A percentile compares a stretch with the other conserved stretches of the same genome.
Evolutionary conservation across 2,113 vertebrate species (phyloP).

Genomic region (Motacilla alba): DNA sequence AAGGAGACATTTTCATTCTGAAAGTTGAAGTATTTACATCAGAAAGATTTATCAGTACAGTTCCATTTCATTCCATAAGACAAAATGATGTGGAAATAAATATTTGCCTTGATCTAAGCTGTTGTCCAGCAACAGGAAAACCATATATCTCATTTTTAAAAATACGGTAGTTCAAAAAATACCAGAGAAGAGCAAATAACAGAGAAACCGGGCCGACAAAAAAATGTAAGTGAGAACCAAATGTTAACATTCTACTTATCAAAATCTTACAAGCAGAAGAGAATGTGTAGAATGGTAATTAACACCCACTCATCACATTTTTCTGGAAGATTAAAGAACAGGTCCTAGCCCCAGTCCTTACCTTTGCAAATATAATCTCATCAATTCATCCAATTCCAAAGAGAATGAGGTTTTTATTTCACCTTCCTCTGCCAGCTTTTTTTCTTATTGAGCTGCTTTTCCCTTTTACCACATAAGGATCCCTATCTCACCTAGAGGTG

Average conservation of each 20-base stretch:
- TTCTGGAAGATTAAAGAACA: constrained; percentile 34
- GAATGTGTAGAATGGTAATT: constrained; percentile 22
- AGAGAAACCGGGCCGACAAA: not conserved
- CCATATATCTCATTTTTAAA: not conserved
- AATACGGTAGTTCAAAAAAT: not conserved
- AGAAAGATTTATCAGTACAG: not conserved
- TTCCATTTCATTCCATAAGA: not conserved
- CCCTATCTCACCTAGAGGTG: not conserved
- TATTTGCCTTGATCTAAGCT: not conserved
- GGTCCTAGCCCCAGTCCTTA: constrained; percentile 16
- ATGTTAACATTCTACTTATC: constrained; percentile 47
- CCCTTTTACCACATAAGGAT: not conserved
- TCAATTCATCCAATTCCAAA: constrained; percentile 37
- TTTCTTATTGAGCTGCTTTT: constrained; percentile 6
- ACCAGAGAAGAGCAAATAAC: not conserved
- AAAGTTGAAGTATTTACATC: not conserved
- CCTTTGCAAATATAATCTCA: constrained; percentile 38
- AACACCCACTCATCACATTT: constrained; percentile 40
- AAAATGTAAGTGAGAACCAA: constrained; percentile 2
- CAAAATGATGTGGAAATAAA: not conserved
- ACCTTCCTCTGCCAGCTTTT: not conserved
- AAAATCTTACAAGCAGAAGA: constrained; percentile 21
- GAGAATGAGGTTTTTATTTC: constrained; percentile 1
- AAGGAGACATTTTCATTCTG: not conserved
- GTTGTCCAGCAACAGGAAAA: not conserved